Evolutionary conservation across 2,888 invertebrate genomes (phyloP).

Genomic region (Acrocera orbiculus): DNA sequence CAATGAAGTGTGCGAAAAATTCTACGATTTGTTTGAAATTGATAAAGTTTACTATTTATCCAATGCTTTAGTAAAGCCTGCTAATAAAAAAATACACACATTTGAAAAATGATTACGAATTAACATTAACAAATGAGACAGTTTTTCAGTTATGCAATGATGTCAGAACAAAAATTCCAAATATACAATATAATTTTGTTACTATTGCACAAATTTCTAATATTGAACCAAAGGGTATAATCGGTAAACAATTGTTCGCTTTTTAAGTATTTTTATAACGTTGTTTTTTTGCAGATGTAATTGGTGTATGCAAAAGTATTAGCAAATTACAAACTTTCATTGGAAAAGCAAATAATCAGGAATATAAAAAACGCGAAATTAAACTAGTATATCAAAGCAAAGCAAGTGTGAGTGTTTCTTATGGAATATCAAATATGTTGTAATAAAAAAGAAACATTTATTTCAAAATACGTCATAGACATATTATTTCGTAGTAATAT

Average conservation of each 20-base stretch:
- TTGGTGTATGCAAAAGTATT: conserved; percentile 66
- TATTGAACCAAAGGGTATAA: conserved; percentile 44
- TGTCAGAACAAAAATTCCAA: conserved; percentile 47
- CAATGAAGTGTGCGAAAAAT: conserved; percentile 72
- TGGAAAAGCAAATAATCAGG: conserved; percentile 56
- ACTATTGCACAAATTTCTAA: conserved; percentile 54
- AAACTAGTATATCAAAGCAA: conserved; percentile 71
- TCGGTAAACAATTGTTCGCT: too few species aligned
- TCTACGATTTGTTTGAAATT: conserved; percentile 73
- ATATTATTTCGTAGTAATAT: too few species aligned
- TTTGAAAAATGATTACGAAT: conserved; percentile 88
- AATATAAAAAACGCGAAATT: conserved; percentile 78
- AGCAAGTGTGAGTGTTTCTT: conserved; percentile 40
- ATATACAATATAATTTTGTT: conserved; percentile 57
- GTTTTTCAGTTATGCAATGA: conserved; percentile 39
- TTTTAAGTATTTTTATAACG: too few species aligned
- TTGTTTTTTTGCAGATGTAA: conserved; percentile 53
- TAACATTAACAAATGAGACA: conserved; percentile 69
- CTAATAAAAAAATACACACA: conserved; percentile 76
- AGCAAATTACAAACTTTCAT: conserved; percentile 55
- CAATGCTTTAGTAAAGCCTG: conserved; percentile 70
- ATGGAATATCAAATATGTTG: too few species aligned
- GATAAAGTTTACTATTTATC: conserved; percentile 78
- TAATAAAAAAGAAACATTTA: too few species aligned
- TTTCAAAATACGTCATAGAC: too few species aligned